phyloP scores from a whole-genome alignment of 1,140 invertebrate species.

The Halesus radiatus region DNA sequence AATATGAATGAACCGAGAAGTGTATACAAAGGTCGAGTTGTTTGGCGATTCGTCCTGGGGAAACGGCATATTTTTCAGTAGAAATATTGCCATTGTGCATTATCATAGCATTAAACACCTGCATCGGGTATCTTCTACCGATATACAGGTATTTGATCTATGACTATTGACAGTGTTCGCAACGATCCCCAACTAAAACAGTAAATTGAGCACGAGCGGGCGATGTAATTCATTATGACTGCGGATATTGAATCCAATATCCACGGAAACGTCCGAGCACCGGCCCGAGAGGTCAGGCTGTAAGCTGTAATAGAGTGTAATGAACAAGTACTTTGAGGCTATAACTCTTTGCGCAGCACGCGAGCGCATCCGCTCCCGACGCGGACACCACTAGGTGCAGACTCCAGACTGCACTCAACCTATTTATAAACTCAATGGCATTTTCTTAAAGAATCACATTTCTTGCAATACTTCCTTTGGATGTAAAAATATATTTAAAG shows the following conservation, averaged over 20 bases:
- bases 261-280: background rate
- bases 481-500: too few relatives aligned
- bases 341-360: slow-evolving; percentile 51
- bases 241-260: slow-evolving; percentile 17
- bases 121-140: background rate
- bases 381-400: slow-evolving; percentile 37
- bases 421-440: too few relatives aligned
- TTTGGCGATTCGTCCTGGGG: too few relatives aligned
- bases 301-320: slow-evolving; percentile 55
- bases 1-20: too few relatives aligned
- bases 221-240: background rate
- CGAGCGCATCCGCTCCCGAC: slow-evolving; percentile 53
- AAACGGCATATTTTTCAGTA: too few relatives aligned
- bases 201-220: background rate
- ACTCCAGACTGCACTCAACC: background rate
- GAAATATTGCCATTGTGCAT: too few relatives aligned
- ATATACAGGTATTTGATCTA: background rate
- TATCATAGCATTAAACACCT: too few relatives aligned
- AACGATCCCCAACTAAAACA: background rate
- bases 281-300: slow-evolving; percentile 11
- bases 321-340: slow-evolving; percentile 39
- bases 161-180: background rate
- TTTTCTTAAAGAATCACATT: too few relatives aligned
- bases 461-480: too few relatives aligned
- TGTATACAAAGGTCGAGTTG: too few relatives aligned